Conservation (phyloP, 2,113 vertebrate genomes). For the rat (Rattus norvegicus) region GRCr8 NC_086029.1:33963501-33964000, state of each 20-base stretch:
- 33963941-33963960: slow-evolving; percentile 14
- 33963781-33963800: slow-evolving; percentile 31
- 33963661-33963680: not conserved
- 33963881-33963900: slow-evolving; percentile 29
- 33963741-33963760: slow-evolving; percentile 55
- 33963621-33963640: slow-evolving; percentile 6
- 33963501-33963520: not conserved
- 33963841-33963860: not conserved
- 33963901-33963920: slow-evolving; percentile 22
- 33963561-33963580: not conserved
- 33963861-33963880: slow-evolving; percentile 53
- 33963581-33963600: slow-evolving; percentile 34
- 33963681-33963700: slow-evolving; percentile 43
- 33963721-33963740: not conserved
- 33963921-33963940: slow-evolving; percentile 31
- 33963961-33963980: not conserved
- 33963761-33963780: slow-evolving; percentile 39
- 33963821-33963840: slow-evolving; percentile 52
- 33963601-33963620: not conserved
- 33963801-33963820: slow-evolving; percentile 29
- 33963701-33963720: slow-evolving; percentile 16
- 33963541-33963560: not conserved
- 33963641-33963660: not conserved
- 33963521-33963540: not conserved
- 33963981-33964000: not conserved